phyloP scores from a whole-genome alignment of 2,113 vertebrate genomes.

The Sardina pilchardus region DNA sequence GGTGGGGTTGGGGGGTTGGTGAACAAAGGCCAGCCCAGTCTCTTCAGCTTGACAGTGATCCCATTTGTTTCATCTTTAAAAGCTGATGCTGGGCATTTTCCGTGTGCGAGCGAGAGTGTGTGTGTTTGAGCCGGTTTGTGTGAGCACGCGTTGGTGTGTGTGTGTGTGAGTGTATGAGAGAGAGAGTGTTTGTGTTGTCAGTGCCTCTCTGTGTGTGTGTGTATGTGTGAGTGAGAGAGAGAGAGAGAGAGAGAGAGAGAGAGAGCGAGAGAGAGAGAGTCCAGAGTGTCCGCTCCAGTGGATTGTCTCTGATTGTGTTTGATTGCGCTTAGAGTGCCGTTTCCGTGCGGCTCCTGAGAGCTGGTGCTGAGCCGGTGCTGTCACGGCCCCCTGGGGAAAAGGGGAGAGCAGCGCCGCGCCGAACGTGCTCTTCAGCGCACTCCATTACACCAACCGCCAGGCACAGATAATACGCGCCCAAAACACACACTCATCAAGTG shows the following conservation, averaged over 20 bases:
- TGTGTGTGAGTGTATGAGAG: background rate
- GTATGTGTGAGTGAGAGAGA: background rate
- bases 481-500: constrained; percentile 15
- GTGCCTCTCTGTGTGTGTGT: background rate
- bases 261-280: constrained; percentile 33
- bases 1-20: background rate
- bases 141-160: background rate
- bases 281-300: constrained; percentile 50
- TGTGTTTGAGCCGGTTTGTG: background rate
- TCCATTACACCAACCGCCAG: constrained; percentile 16
- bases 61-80: constrained; percentile 43
- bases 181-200: background rate
- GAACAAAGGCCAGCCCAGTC: constrained; percentile 24
- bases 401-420: constrained; percentile 22
- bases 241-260: background rate
- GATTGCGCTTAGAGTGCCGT: constrained; percentile 68
- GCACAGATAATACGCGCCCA: constrained; percentile 22
- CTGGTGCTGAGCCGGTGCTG: constrained; percentile 60
- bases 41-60: constrained; percentile 27
- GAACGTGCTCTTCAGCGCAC: constrained; percentile 3
- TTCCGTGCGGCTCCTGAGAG: constrained; percentile 55
- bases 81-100: constrained; percentile 35
- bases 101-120: background rate
- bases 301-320: constrained; percentile 62
- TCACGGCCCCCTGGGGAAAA: constrained; percentile 45